These are phyloP conservation scores for Oncorhynchus kisutch DNA, from an alignment of 2,113 vertebrate genomes.

Conservation along the genomic window DNA sequence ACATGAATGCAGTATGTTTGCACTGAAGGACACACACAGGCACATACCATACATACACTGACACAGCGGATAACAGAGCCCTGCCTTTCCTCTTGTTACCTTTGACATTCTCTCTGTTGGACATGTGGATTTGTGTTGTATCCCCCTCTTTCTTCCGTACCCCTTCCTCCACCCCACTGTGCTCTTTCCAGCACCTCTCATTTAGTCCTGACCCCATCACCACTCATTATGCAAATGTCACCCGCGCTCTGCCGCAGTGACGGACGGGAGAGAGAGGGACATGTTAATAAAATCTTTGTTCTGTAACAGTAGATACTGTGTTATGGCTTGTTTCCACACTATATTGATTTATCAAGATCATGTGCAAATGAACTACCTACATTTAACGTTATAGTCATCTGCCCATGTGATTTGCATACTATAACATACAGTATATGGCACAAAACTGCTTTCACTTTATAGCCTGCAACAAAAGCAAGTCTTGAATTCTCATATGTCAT, in stretches of 20 bases:
- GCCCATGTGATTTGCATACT: too few relatives aligned
- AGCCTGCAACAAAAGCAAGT: not conserved
- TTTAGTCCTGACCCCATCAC: not conserved
- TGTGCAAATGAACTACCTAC: too few relatives aligned
- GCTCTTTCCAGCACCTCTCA: not conserved
- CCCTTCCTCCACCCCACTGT: not conserved
- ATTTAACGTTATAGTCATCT: too few relatives aligned
- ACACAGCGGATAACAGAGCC: not conserved
- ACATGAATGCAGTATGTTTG: not conserved
- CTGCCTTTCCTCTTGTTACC: slow-evolving; percentile 28
- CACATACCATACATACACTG: too few relatives aligned
- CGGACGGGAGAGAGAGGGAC: too few relatives aligned
- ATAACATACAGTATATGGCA: not conserved
- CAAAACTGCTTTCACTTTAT: not conserved
- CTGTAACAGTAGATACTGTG: too few relatives aligned
- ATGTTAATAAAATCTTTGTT: too few relatives aligned
- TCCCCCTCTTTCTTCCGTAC: slow-evolving; percentile 8
- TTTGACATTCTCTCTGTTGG: not conserved
- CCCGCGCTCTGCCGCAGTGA: not conserved
- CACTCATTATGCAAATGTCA: not conserved
- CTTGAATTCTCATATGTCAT: too few relatives aligned
- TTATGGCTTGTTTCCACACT: too few relatives aligned
- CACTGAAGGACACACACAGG: not conserved
- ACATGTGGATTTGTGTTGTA: slow-evolving; percentile 12
- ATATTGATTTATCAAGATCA: too few relatives aligned